Evolutionary conservation across 2,113 vertebrate species (phyloP), one percentile per base, ranked within the genome.

Genomic region (Mesitornis unicolor): DNA sequence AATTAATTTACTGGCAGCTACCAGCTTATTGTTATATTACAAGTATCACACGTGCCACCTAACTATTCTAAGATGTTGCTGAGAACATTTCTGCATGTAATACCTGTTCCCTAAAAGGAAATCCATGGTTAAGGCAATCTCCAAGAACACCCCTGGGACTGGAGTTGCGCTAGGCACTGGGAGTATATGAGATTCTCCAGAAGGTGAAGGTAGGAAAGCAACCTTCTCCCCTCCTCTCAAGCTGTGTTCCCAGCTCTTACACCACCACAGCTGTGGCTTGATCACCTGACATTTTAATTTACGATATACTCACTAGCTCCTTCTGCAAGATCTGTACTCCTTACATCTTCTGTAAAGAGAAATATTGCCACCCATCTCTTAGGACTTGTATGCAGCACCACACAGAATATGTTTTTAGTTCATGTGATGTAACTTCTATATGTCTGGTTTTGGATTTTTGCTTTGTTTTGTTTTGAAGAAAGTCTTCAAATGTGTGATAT

Each of bases 211-310:
- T 63, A 29, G 12, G 42, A 76, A 7, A 70, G 13, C 19, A 50
- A 10, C 21, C 16, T 0, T 0, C 15, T 83, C 7, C 31, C 8
- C 13, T 47, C 7, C 10, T 42, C 47, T 31, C 2, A 0, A 11
- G 22, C 19, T 59, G 26, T 36, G 2, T 25, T 63, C 36, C n/a
- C 38, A 57, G 31, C 13, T 21, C 22, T 50, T 74, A 9, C 50
- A 38, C 43, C 16, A 26, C 22, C 8, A 6, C 19, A 81, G 7
- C 28, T 24, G 5, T 40, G 31, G 7, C 24, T 76, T 73, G 48
- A 48, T 26, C 13, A 84, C 10, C 12, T 67, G 9, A 20, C 36
- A 29, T 77, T 92, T 73, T 57, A 54, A 94, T 71, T 61, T 42
- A 13, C 18, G 14, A 74, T 51, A 12, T n/a, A 42, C 17, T 31